Evolutionary conservation across 2,113 vertebrate species (phyloP), one percentile per base, ranked within the genome.

Genomic region (Potamarius usumacintae): DNA sequence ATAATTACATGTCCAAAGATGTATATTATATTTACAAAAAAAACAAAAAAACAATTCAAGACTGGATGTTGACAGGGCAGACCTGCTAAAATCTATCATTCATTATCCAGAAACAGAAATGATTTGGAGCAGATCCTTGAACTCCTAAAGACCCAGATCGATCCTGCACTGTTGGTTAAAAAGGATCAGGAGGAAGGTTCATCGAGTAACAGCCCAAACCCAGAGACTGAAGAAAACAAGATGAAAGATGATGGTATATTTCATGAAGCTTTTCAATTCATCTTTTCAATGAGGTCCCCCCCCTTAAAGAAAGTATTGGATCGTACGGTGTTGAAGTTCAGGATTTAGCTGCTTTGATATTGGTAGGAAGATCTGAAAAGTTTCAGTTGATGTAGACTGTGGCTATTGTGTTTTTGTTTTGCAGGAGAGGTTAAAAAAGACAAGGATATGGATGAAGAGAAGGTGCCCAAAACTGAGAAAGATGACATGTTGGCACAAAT

Each of bases 101-200:
- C 89, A 57, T 89, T 85, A 52, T 91, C 62, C 88, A 99, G 98
- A 94, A 96, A 96, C 86, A 94, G 98, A 92, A 97, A 96, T 1
- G 97, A 99, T 60, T 92, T 99, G 89, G 98, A 97, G 0, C 97
- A 98, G 93, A 97, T 97, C 7, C 93, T 99, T 9, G 97, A 96
- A 79, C 95, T 99, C 89, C 91, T 99, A 90, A 99, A 99, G 95
- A 98, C 98, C 9, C 97, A 99, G 81, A 98, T 99, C 30, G 98
- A 99, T 93, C 98, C 98, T 0, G 94, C 95, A 30, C 94, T 99
- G 48, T 85, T 99, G 89, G 97, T 96, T 90, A 96, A 89, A 85
- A 93, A 88, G 83, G 96, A 86, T 34, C 95, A 95, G 81, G 96
- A 97, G 86, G 94, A 97, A 86, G 94, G 78, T 82, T 96, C 96